Evolutionary conservation across 2,888 invertebrate genomes (phyloP).

Genomic region (Drepanosiphum platanoidis): DNA sequence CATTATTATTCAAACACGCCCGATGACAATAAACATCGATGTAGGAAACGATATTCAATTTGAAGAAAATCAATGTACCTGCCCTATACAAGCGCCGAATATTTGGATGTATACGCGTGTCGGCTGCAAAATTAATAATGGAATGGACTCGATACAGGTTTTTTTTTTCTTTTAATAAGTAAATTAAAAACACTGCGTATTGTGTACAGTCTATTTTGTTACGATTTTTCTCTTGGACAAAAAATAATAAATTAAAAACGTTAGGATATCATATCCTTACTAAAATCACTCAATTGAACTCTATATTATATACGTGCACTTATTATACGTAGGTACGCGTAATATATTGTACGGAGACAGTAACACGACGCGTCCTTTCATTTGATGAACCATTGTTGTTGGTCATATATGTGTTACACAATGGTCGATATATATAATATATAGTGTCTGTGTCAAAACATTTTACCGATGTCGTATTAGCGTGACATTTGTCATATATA

Average conservation of each 20-base stretch:
- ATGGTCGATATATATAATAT: conserved; percentile 26
- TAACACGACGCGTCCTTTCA: conserved; percentile 40
- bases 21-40: neutral
- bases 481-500: conserved; percentile 31
- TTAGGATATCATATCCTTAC: neutral
- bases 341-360: conserved; percentile 4
- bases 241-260: neutral
- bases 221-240: neutral
- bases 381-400: conserved; percentile 45
- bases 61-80: neutral
- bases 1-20: neutral
- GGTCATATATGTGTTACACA: conserved; percentile 17
- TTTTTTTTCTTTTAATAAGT: neutral
- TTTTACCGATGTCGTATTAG: conserved; percentile 22
- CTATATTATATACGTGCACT: neutral
- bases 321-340: neutral
- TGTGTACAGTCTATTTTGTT: neutral
- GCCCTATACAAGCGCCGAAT: neutral
- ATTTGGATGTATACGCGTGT: neutral
- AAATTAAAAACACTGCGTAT: neutral
- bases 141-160: neutral
- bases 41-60: neutral
- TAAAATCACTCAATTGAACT: neutral
- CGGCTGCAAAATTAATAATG: neutral
- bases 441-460: conserved; percentile 23